Conservation (phyloP, 2,888 invertebrate species). For the Cynaeus angustus region DNA sequence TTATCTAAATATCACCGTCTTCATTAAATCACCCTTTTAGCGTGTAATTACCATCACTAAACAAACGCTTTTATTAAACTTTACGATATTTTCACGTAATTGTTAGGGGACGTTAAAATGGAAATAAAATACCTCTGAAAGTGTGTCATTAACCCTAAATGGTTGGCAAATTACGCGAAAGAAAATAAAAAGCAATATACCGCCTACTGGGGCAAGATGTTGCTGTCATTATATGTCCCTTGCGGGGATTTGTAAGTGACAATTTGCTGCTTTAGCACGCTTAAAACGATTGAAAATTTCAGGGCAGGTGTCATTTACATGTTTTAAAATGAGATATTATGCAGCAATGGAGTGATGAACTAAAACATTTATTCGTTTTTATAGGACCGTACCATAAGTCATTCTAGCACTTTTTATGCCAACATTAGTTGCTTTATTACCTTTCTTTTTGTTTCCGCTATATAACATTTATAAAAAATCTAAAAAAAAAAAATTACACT, state of each 20-base stretch:
- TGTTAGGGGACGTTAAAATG: neutral
- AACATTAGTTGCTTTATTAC: too few relatives aligned
- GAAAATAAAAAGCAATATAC: constrained; percentile 8
- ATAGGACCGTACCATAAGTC: too few relatives aligned
- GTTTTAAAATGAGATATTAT: too few relatives aligned
- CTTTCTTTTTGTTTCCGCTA: too few relatives aligned
- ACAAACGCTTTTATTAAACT: constrained; percentile 1
- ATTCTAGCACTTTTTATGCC: too few relatives aligned
- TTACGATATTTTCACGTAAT: constrained; percentile 1
- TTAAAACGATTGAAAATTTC: neutral
- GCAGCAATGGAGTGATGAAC: too few relatives aligned
- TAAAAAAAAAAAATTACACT: too few relatives aligned
- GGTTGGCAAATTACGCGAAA: constrained; percentile 6
- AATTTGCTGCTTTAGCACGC: neutral
- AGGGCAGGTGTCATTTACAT: neutral
- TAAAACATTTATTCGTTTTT: too few relatives aligned
- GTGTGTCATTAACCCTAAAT: constrained; percentile 3
- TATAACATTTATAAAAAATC: too few relatives aligned
- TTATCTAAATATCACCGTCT: neutral
- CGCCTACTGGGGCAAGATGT: neutral
- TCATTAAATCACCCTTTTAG: neutral
- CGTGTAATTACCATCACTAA: neutral
- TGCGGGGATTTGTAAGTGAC: neutral
- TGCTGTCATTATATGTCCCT: neutral
- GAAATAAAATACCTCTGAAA: constrained; percentile 5